phyloP scores from a whole-genome alignment of 1,140 invertebrate species.

The Zaprionus africanus region DNA sequence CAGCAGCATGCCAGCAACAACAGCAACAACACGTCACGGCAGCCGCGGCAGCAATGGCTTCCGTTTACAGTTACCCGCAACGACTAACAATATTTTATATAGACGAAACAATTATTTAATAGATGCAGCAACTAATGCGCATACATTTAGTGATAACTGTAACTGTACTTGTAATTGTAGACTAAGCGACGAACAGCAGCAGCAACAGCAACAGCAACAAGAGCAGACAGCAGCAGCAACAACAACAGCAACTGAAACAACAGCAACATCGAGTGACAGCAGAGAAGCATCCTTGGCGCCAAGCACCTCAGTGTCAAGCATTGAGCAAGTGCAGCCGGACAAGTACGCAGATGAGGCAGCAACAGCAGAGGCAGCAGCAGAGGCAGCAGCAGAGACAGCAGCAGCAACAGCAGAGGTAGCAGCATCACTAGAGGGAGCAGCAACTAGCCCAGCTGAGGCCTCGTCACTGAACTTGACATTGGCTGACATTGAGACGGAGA shows the following conservation, averaged over 20 bases:
- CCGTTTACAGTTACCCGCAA: constrained; percentile 49
- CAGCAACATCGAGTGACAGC: constrained; percentile 43
- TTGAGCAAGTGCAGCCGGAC: constrained; percentile 66
- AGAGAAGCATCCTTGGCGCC: constrained; percentile 62
- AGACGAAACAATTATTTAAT: constrained; percentile 67
- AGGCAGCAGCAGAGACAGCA: background rate
- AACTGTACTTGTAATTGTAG: constrained; percentile 82
- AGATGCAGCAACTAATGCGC: constrained; percentile 75
- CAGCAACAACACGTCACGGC: constrained; percentile 41
- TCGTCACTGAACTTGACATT: constrained; percentile 77
- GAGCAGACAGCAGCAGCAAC: constrained; percentile 20
- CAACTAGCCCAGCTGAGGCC: constrained; percentile 22
- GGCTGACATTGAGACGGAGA: constrained; percentile 69
- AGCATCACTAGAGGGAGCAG: background rate
- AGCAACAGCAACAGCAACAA: constrained; percentile 25
- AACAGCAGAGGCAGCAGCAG: constrained; percentile 2
- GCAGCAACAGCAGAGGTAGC: background rate
- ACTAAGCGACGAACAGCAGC: constrained; percentile 54
- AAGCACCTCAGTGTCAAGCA: constrained; percentile 77
- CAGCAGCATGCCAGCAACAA: constrained; percentile 57
- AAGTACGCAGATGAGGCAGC: constrained; percentile 23
- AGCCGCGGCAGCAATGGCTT: constrained; percentile 31
- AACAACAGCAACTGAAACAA: constrained; percentile 42
- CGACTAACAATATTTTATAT: constrained; percentile 80
- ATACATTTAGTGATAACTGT: constrained; percentile 82